Base-by-base conservation (phyloP, 1,140 invertebrate species). In the Maniola jurtina region DNA sequence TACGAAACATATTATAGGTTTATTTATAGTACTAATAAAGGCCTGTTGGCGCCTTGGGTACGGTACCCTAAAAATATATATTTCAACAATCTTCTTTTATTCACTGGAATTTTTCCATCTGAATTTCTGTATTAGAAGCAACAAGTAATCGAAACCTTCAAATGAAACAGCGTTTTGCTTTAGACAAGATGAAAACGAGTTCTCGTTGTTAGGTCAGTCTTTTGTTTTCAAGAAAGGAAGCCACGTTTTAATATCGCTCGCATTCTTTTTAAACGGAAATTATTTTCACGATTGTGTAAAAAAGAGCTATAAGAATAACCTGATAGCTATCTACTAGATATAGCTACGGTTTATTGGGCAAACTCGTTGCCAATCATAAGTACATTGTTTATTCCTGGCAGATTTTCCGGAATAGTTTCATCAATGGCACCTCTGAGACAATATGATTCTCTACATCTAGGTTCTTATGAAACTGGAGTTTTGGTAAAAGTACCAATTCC, bases 111-210 rank as follows among this genome's bases (percentile, higher is more conserved):
- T 13, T 36, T 55, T 55, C 61, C 55, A 55, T 54, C 52, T 40
- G 1, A 42, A 16, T 34, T n/a, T 4, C 52, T 55, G 15, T 63
- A 63, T 63, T 63, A 63, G 52, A 63, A 38, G 61, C 50, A 63
- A 63, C 61, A 63, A 63, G 61, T 55, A 56, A 63, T 63, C 48
- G 50, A 55, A 33, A 55, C 40, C 7, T 63, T 63, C 61, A 63
- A 42, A 45, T 54, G 36, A 63, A 63, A 63, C 60, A 54, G 25
- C 50, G 50, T 63, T 63, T 63, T 63, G 16, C 61, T 55, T 14
- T 40, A 45, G 61, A 63, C 50, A 16, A 63, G 38, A 63, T 63
- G 61, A 63, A 63, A 63, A 54, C 61, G 35, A 63, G 50, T 56
- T 61, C 48, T 38, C 42, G 52, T 55, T 57, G 55, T 57, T 57